Evolutionary conservation across 2,797 vertebrate genomes (phyloP).

Genomic region (Sebastes variabilis): DNA sequence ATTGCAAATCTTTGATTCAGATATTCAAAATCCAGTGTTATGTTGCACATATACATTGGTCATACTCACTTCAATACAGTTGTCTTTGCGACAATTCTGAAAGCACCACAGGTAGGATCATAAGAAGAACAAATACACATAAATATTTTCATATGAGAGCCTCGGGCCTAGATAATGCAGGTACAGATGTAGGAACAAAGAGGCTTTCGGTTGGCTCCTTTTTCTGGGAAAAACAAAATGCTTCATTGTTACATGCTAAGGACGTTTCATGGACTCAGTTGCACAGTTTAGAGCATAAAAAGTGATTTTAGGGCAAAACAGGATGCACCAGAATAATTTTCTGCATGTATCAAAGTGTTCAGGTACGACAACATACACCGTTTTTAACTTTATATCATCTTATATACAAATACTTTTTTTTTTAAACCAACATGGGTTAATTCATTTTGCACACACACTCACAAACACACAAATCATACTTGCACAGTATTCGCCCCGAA

Average conservation of each 20-base stretch:
- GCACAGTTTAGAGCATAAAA: constrained; percentile 50
- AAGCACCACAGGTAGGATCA: constrained; percentile 77
- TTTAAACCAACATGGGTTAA: constrained; percentile 53
- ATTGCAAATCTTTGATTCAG: constrained; percentile 78
- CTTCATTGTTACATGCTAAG: constrained; percentile 62
- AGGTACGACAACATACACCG: constrained; percentile 52
- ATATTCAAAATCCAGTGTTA: constrained; percentile 77
- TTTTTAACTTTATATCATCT: constrained; percentile 69
- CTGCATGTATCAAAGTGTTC: constrained; percentile 59
- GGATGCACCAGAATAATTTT: constrained; percentile 31
- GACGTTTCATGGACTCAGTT: constrained; percentile 50
- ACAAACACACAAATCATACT: constrained; percentile 23
- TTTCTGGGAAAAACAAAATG: constrained; percentile 48
- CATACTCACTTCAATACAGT: constrained; percentile 69
- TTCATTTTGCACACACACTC: constrained; percentile 44
- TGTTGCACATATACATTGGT: constrained; percentile 68
- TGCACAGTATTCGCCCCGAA: constrained; percentile 25
- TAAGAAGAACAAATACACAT: constrained; percentile 61
- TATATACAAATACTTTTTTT: constrained; percentile 70
- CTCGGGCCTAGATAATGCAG: constrained; percentile 29
- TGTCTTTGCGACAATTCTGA: constrained; percentile 65
- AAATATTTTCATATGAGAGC: constrained; percentile 57
- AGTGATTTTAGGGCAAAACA: constrained; percentile 18
- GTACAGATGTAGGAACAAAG: constrained; percentile 13
- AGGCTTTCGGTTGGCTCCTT: constrained; percentile 29